These are phyloP conservation scores for Endotricha flammealis DNA, from an alignment of 2,888 invertebrate genomes.

Conservation along the genomic window DNA sequence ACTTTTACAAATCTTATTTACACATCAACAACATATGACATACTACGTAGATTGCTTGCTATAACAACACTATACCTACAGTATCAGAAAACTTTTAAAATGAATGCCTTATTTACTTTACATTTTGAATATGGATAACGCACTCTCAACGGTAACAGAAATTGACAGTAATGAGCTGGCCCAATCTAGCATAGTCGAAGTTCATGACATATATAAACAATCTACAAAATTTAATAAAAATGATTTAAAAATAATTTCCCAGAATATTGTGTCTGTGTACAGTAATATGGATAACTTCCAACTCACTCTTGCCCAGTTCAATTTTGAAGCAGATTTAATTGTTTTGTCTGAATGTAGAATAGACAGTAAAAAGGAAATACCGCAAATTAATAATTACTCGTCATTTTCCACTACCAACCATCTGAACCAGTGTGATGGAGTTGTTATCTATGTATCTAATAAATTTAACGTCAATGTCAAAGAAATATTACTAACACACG, in stretches of 20 bases:
- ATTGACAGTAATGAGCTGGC: background rate
- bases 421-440: conserved; percentile 11
- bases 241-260: conserved; percentile 1
- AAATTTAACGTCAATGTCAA: background rate
- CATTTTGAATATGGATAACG: background rate
- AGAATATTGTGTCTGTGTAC: background rate
- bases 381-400: background rate
- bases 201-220: background rate
- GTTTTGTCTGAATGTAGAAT: background rate
- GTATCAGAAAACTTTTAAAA: background rate
- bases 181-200: background rate
- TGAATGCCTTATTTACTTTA: background rate
- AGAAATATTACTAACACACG: conserved; percentile 5
- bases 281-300: background rate
- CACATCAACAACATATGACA: background rate
- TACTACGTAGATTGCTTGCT: background rate
- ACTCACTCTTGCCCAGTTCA: background rate
- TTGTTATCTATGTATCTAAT: conserved; percentile 2
- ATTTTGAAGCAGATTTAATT: background rate
- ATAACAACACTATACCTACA: background rate
- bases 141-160: conserved; percentile 3
- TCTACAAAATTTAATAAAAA: background rate
- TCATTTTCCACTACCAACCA: background rate
- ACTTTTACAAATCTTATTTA: background rate
- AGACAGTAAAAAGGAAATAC: conserved; percentile 1